phyloP scores from a whole-genome alignment of 2,113 vertebrate genomes.

The Tympanuchus pallidicinctus region DNA sequence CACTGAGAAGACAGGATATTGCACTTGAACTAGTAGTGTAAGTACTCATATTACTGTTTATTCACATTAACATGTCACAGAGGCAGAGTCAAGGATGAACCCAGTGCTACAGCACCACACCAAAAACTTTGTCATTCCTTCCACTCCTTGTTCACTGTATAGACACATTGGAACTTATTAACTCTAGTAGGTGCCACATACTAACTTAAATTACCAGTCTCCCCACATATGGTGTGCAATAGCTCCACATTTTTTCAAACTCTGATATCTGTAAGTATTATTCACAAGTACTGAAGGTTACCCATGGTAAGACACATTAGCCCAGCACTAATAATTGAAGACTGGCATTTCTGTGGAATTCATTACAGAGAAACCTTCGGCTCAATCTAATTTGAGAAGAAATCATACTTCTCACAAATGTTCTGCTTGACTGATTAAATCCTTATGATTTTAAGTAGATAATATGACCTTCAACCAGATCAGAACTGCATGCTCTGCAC shows the following conservation, averaged over 20 bases:
- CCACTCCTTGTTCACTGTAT: not conserved
- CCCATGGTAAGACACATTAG: not conserved
- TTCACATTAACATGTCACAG: not conserved
- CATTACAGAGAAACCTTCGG: not conserved
- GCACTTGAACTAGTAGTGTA: not conserved
- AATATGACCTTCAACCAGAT: not conserved
- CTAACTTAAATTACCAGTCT: not conserved
- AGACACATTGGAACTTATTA: not conserved
- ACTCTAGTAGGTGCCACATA: not conserved
- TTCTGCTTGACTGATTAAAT: constrained; percentile 31
- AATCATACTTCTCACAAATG: not conserved
- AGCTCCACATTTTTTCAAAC: not conserved
- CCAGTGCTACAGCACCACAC: not conserved
- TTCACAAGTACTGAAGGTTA: not conserved
- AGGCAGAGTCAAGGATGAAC: not conserved
- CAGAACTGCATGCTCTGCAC: not conserved
- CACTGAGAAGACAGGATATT: not conserved
- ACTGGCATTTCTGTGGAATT: not conserved
- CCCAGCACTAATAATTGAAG: not conserved
- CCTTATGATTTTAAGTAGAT: constrained; percentile 24
- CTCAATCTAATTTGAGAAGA: constrained; percentile 3
- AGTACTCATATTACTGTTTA: not conserved
- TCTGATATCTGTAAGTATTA: not conserved
- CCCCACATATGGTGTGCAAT: not conserved
- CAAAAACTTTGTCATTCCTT: not conserved